Evolutionary conservation across 2,888 invertebrate species (phyloP).

Genomic region (Mesoligia furuncula): DNA sequence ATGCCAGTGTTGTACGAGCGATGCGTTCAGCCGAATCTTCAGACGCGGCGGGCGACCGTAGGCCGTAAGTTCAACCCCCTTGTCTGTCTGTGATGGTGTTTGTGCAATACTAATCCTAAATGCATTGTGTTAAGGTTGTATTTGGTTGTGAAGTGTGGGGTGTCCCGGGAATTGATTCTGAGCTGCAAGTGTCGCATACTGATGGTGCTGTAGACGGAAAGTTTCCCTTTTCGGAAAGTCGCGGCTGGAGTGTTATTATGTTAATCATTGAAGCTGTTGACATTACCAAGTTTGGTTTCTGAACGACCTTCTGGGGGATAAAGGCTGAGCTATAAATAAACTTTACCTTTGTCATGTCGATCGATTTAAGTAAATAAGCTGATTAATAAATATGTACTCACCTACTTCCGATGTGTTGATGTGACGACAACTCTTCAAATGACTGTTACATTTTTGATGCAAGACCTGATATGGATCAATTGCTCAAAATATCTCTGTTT

Average conservation of each 20-base stretch:
- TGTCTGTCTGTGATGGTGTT: slow-evolving; percentile 69
- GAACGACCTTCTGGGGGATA: slow-evolving; percentile 71
- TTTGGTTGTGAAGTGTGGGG: slow-evolving; percentile 60
- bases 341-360: slow-evolving; percentile 63
- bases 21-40: slow-evolving; percentile 81
- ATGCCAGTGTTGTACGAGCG: slow-evolving; percentile 86
- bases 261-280: slow-evolving; percentile 71
- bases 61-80: slow-evolving; percentile 83
- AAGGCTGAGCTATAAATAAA: slow-evolving; percentile 68
- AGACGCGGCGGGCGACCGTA: slow-evolving; percentile 78
- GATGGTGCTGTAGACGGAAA: slow-evolving; percentile 71
- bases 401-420: slow-evolving; percentile 11
- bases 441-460: slow-evolving; percentile 10
- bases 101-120: slow-evolving; percentile 71
- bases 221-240: slow-evolving; percentile 73
- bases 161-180: slow-evolving; percentile 71
- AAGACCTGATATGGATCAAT: not conserved
- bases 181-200: slow-evolving; percentile 72
- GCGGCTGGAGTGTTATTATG: slow-evolving; percentile 66
- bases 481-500: not conserved
- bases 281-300: slow-evolving; percentile 73
- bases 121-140: slow-evolving; percentile 59
- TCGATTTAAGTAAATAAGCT: slow-evolving; percentile 57
- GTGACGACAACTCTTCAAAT: not conserved
- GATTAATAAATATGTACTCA: slow-evolving; percentile 43